Evolutionary conservation across 2,888 invertebrate species (phyloP).

Genomic region (Dione vanillae): DNA sequence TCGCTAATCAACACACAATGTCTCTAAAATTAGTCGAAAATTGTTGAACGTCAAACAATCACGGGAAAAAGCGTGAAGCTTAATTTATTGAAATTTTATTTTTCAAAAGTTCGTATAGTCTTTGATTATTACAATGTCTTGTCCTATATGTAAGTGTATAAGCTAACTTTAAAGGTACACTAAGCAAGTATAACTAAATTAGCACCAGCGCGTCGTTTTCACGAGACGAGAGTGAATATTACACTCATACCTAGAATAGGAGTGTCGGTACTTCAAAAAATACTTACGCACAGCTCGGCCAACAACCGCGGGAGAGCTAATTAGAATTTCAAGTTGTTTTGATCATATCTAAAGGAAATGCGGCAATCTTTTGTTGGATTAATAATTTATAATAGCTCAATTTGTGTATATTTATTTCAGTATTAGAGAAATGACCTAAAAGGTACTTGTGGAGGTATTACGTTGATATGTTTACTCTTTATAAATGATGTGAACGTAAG

Average conservation of each 20-base stretch:
- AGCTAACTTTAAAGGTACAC: background rate
- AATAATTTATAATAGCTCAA: background rate
- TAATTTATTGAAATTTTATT: too few species aligned
- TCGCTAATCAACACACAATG: too few species aligned
- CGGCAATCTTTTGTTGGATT: background rate
- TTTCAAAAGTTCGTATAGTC: background rate
- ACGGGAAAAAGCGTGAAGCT: too few species aligned
- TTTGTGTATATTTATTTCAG: background rate
- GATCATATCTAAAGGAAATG: constrained; percentile 2
- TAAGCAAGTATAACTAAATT: constrained; percentile 42
- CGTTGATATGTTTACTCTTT: too few species aligned
- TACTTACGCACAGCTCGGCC: constrained; percentile 24
- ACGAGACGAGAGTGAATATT: constrained; percentile 53
- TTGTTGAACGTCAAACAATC: too few species aligned
- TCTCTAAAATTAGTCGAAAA: too few species aligned
- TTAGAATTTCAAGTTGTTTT: constrained; percentile 23
- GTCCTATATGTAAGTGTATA: background rate
- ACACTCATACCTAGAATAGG: constrained; percentile 48
- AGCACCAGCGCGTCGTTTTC: constrained; percentile 51
- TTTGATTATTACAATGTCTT: background rate
- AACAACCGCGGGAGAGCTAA: constrained; percentile 9
- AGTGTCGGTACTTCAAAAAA: constrained; percentile 36
- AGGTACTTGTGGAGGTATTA: too few species aligned
- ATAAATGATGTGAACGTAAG: too few species aligned
- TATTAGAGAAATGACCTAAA: background rate